Percentiles rank a stretch among this genome's conserved stretches.
phyloP scores from a whole-genome alignment of 1,140 invertebrate genomes.

The Protaetia brevitarsis region DNA sequence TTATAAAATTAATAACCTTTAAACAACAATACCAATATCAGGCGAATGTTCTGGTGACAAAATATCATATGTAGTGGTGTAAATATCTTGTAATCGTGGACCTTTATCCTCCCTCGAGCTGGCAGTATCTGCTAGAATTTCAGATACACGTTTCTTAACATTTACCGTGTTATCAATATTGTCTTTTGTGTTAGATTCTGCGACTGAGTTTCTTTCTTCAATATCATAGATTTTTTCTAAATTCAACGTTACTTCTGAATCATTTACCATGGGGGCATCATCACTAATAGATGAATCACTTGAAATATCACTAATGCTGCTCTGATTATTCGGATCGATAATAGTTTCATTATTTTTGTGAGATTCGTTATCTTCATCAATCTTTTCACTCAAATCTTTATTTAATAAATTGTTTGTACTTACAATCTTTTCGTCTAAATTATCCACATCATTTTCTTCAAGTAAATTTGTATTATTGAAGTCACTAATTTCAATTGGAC shows the following conservation, averaged over 20 bases:
- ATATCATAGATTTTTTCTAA: slow-evolving; percentile 1
- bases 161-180: slow-evolving; percentile 24
- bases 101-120: slow-evolving; percentile 38
- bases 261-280: no score
- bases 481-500: background rate
- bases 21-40: slow-evolving; percentile 32
- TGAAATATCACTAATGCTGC: no score
- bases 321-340: no score
- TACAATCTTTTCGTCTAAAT: background rate
- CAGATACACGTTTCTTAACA: slow-evolving; percentile 42
- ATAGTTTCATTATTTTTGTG: no score
- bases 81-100: slow-evolving; percentile 43
- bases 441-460: background rate
- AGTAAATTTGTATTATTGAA: background rate
- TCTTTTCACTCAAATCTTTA: no score
- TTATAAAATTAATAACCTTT: background rate
- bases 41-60: slow-evolving; percentile 38
- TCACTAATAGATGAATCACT: no score
- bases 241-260: no score
- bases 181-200: no score
- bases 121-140: slow-evolving; percentile 42
- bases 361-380: no score
- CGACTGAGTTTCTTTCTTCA: no score
- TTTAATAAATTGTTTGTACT: no score
- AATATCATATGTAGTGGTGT: slow-evolving; percentile 43